Evolutionary conservation across 35 echinoderm and acorn worm species (phyloP).

Genomic region (Heliocidaris erythrogramma): DNA sequence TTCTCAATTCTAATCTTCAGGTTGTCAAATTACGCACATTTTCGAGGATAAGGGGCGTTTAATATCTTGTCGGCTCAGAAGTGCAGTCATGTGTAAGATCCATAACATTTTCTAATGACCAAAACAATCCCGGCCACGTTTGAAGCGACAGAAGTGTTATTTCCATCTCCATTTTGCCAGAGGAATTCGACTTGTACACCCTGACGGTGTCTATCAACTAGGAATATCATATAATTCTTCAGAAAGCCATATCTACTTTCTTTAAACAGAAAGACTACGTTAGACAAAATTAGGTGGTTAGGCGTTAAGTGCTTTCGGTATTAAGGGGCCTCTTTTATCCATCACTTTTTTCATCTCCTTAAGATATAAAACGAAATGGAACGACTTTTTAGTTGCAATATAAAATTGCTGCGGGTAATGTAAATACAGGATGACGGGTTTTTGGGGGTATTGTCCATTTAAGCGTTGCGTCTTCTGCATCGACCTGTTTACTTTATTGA

Average conservation of each 20-base stretch:
- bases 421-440: neutral
- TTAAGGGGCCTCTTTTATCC: neutral
- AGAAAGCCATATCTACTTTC: no score
- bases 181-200: neutral
- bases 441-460: neutral
- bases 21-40: neutral
- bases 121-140: neutral
- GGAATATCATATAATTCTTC: neutral
- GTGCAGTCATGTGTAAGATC: constrained; percentile 1
- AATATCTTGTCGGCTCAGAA: neutral
- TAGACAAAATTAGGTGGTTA: neutral
- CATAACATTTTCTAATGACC: neutral
- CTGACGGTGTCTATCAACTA: neutral
- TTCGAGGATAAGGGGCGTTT: neutral
- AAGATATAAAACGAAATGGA: neutral
- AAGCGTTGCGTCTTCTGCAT: neutral
- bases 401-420: neutral
- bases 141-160: neutral
- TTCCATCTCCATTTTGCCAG: neutral
- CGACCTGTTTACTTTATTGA: neutral
- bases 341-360: neutral
- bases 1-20: neutral
- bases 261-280: neutral
- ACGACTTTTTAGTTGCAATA: neutral
- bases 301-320: neutral